Evolutionary conservation across 2,113 vertebrate species (phyloP).

Genomic region (Strix uralensis): DNA sequence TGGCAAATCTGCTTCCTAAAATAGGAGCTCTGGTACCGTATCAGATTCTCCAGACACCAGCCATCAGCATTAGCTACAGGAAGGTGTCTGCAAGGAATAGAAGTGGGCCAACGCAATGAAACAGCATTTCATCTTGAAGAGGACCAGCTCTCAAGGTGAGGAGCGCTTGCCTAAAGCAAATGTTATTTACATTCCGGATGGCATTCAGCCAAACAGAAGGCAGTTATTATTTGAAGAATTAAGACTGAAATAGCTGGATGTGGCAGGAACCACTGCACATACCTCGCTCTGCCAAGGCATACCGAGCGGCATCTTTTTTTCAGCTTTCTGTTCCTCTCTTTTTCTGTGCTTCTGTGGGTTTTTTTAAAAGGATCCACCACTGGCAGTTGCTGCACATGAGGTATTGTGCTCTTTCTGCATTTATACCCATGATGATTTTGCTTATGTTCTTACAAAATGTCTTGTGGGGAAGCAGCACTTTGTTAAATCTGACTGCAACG

Average conservation of each 20-base stretch:
- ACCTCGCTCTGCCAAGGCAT: too few relatives aligned
- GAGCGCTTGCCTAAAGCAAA: not conserved
- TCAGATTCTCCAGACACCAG: not conserved
- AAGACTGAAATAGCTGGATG: not conserved
- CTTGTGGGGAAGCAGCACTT: not conserved
- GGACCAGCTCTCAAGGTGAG: not conserved
- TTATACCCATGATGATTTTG: not conserved
- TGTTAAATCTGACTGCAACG: too few relatives aligned
- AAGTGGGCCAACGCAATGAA: not conserved
- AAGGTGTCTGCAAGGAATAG: not conserved
- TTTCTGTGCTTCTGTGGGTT: not conserved
- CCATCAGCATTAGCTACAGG: not conserved
- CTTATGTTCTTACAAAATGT: not conserved
- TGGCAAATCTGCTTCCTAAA: not conserved
- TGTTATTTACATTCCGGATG: not conserved
- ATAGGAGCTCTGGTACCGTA: not conserved
- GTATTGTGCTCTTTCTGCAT: not conserved
- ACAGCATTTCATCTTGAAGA: not conserved
- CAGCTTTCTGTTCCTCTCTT: too few relatives aligned
- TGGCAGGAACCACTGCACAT: rapidly evolving
- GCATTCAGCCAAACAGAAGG: not conserved
- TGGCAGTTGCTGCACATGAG: not conserved
- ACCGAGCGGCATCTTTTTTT: not conserved
- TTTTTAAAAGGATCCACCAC: not conserved
- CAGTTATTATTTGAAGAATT: not conserved